Conservation (phyloP, 2,113 vertebrate genomes). For the Atractosteus spatula region DNA sequence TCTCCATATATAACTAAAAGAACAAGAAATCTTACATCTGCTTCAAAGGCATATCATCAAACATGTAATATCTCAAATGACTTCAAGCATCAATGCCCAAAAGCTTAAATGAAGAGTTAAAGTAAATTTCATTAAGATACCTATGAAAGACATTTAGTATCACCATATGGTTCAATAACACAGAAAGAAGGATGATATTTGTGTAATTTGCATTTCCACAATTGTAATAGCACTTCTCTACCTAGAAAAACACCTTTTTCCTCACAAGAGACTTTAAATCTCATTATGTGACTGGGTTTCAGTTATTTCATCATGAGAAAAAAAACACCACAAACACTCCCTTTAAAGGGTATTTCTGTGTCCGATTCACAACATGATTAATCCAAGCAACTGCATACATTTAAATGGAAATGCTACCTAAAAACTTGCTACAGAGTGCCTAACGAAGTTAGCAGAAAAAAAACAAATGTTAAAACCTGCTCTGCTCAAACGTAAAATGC, state of each 20-base stretch:
- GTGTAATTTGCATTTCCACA: not conserved
- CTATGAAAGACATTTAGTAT: conserved; percentile 12
- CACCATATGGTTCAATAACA: conserved; percentile 5
- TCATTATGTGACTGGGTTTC: too few relatives aligned
- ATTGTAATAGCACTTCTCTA: too few relatives aligned
- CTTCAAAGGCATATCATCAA: conserved; percentile 4
- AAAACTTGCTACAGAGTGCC: too few relatives aligned
- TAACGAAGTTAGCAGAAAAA: not conserved
- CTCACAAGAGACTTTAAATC: too few relatives aligned
- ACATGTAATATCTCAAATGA: conserved; percentile 2
- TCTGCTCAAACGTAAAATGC: conserved; percentile 54
- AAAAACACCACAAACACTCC: too few relatives aligned
- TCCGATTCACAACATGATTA: too few relatives aligned
- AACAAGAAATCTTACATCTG: conserved; percentile 12
- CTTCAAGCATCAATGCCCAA: conserved; percentile 3
- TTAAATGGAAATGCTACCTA: too few relatives aligned
- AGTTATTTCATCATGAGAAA: too few relatives aligned
- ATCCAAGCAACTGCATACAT: too few relatives aligned
- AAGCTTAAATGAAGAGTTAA: conserved; percentile 12
- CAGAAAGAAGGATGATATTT: not conserved
- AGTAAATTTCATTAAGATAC: conserved; percentile 8
- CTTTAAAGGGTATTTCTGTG: too few relatives aligned
- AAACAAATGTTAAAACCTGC: not conserved
- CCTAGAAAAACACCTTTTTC: too few relatives aligned
- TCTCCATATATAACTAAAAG: conserved; percentile 7